Evolutionary conservation across 2,113 vertebrate genomes (phyloP).

Genomic region (Gavialis gangeticus): DNA sequence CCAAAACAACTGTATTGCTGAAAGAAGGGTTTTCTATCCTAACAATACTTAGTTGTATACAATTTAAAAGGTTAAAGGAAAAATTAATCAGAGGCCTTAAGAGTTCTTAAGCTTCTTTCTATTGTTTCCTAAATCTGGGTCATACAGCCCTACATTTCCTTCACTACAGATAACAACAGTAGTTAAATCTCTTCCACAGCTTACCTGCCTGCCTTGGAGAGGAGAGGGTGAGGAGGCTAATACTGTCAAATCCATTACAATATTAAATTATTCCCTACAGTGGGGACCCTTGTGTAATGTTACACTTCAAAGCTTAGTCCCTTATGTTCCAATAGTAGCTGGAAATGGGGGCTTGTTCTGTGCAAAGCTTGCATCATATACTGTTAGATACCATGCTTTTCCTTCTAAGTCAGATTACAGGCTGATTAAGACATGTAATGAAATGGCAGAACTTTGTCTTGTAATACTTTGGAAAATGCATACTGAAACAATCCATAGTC

Average conservation of each 20-base stretch:
- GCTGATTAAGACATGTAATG: not conserved
- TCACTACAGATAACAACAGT: not conserved
- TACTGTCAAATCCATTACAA: not conserved
- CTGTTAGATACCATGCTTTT: not conserved
- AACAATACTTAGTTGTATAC: not conserved
- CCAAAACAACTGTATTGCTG: not conserved
- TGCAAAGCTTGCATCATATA: not conserved
- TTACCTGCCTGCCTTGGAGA: not conserved
- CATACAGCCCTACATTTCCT: not conserved
- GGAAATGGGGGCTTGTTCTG: not conserved
- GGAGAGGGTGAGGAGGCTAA: not conserved
- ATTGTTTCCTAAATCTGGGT: not conserved
- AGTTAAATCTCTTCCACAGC: not conserved
- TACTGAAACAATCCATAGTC: not conserved
- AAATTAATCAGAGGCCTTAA: not conserved
- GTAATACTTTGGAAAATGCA: not conserved
- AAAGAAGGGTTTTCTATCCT: not conserved
- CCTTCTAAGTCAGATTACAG: not conserved
- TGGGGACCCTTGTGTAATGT: not conserved
- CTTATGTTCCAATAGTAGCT: not conserved
- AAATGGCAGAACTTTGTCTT: not conserved
- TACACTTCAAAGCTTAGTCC: not conserved
- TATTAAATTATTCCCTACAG: not conserved
- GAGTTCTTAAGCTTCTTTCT: not conserved
- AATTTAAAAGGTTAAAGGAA: not conserved